Conservation (phyloP, 2,113 vertebrate genomes). For the Lathamus discolor region DNA sequence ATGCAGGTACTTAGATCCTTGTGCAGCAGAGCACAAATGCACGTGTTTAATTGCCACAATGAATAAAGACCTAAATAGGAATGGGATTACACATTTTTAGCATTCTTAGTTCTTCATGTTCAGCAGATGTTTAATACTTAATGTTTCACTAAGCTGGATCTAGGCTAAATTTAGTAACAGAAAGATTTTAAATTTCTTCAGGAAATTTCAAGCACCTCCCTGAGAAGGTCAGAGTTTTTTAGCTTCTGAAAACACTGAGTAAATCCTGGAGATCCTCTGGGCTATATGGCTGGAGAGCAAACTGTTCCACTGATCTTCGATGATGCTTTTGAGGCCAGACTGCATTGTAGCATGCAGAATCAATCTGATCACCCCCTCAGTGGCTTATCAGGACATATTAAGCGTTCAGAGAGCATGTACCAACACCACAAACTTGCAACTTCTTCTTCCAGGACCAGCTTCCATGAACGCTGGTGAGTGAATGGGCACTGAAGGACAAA, state of each 20-base stretch:
- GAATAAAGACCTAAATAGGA: conserved; percentile 36
- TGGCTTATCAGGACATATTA: background rate
- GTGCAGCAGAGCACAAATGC: conserved; percentile 26
- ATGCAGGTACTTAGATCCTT: conserved; percentile 3
- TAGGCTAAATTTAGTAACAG: conserved; percentile 11
- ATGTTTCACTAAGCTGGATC: background rate
- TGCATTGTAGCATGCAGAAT: accelerated
- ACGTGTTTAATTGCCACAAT: conserved; percentile 33
- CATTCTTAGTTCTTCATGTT: conserved; percentile 8
- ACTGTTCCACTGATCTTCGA: background rate
- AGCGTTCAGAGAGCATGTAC: background rate
- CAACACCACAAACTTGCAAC: background rate
- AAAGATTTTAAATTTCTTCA: background rate
- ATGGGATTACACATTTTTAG: conserved; percentile 11
- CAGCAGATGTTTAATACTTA: background rate
- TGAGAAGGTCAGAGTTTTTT: background rate
- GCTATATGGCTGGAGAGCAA: background rate
- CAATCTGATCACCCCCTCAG: background rate
- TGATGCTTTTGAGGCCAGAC: background rate
- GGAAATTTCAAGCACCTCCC: background rate
- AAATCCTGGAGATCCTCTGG: background rate
- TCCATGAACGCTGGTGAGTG: background rate
- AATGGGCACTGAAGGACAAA: background rate
- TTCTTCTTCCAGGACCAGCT: background rate
- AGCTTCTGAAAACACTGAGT: background rate